Conservation (phyloP, 2,113 vertebrate species). For the Phaetusa simplex region DNA sequence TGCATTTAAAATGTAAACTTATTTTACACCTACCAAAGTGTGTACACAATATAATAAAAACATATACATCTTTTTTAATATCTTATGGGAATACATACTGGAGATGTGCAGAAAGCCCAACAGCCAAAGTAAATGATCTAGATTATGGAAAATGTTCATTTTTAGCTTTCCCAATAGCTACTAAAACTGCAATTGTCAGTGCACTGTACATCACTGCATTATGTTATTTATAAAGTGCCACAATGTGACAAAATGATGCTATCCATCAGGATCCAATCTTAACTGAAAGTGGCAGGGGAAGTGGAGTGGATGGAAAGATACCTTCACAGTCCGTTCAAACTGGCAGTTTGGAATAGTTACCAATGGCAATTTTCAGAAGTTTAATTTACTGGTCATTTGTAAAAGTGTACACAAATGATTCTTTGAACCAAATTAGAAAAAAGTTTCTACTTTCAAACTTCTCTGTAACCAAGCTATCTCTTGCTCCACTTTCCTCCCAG, state of each 20-base stretch:
- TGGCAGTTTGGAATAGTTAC: constrained; percentile 49
- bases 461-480: not conserved
- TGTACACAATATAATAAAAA: constrained; percentile 63
- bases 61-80: constrained; percentile 65
- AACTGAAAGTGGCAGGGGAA: constrained; percentile 67
- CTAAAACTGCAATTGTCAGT: constrained; percentile 59
- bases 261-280: constrained; percentile 73
- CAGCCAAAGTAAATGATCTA: not conserved
- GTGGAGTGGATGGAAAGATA: constrained; percentile 51
- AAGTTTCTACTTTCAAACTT: constrained; percentile 43
- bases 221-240: constrained; percentile 71
- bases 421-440: constrained; percentile 46
- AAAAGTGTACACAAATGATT: constrained; percentile 53
- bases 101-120: constrained; percentile 35
- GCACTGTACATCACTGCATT: constrained; percentile 52
- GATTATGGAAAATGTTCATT: constrained; percentile 63
- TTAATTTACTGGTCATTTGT: constrained; percentile 72
- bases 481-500: not conserved
- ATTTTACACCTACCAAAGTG: constrained; percentile 56
- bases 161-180: constrained; percentile 52
- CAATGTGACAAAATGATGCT: constrained; percentile 62
- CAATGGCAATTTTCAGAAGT: constrained; percentile 61
- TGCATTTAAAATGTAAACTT: constrained; percentile 69
- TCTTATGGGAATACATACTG: constrained; percentile 40
- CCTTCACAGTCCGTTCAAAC: constrained; percentile 61